phyloP scores from a whole-genome alignment of 2,888 invertebrate genomes.

The Drosophila maculinotata region DNA sequence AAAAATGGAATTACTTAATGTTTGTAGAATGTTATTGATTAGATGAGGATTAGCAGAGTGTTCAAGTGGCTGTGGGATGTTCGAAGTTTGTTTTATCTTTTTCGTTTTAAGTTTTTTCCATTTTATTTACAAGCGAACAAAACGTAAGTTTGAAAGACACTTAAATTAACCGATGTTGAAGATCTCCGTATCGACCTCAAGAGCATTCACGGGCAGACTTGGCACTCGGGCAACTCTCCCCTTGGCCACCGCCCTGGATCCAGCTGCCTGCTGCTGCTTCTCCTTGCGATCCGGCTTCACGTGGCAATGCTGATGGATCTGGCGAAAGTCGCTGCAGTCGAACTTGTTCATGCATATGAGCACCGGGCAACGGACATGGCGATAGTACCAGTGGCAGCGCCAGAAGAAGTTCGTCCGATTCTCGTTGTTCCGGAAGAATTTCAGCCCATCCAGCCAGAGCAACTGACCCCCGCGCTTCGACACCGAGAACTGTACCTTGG shows the following conservation, averaged over 20 bases:
- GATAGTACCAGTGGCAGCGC: slow-evolving; percentile 85
- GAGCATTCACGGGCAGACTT: slow-evolving; percentile 12
- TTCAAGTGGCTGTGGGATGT: slow-evolving; percentile 4
- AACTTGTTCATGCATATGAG: slow-evolving; percentile 85
- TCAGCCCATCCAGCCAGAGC: slow-evolving; percentile 83
- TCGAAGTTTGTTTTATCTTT: slow-evolving; percentile 9
- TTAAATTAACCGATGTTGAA: slow-evolving; percentile 60
- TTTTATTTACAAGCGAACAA: slow-evolving; percentile 58
- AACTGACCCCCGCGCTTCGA: slow-evolving; percentile 84
- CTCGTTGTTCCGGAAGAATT: slow-evolving; percentile 84
- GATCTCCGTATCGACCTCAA: slow-evolving; percentile 38
- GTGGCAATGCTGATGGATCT: slow-evolving; percentile 84
- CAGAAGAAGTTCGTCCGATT: slow-evolving; percentile 84
- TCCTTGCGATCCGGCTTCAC: slow-evolving; percentile 71
- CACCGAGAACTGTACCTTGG: slow-evolving; percentile 83
- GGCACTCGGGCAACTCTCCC: background rate
- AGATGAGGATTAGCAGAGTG: slow-evolving; percentile 26
- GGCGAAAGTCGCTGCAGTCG: slow-evolving; percentile 82
- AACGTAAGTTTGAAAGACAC: slow-evolving; percentile 29
- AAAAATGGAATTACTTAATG: slow-evolving; percentile 15
- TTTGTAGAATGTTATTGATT: background rate
- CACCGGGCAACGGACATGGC: slow-evolving; percentile 83
- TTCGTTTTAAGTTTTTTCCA: slow-evolving; percentile 6
- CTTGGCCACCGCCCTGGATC: background rate
- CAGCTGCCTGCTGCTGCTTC: slow-evolving; percentile 20